Base-by-base conservation (phyloP, 2,113 vertebrate species). In the Scytalopus superciliaris region DNA sequence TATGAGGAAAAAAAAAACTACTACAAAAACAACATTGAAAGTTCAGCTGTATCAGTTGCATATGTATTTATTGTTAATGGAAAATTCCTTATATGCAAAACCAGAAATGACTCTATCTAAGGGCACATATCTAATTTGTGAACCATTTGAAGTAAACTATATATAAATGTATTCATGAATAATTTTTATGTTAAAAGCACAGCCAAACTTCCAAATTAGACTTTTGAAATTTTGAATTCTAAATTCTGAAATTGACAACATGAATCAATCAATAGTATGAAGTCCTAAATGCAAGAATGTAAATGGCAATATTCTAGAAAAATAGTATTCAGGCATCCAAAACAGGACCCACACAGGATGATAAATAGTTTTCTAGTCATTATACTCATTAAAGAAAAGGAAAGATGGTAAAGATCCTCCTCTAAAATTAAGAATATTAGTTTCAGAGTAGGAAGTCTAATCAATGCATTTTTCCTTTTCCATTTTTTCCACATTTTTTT, bases 161-260 rank as follows among this genome's bases (percentile, higher is more conserved):
- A 31, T 15, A 37, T 8, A 33, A 79, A 70, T 0, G 0, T 2
- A 52, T 76, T 14, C 8, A 67, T 18, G 4, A 69, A 44, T 2
- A 6, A 2, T 19, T 49, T 64, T 52, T 56, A 14, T 67, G 22
- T 37, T n/a, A 57, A 67, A 67, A 12, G 4, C 42, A 57, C 39
- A 37, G 15, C 1, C 10, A 63, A 2, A n/a, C 2, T 39, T n/a
- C 23, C 22, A 49, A 47, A 17, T 14, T 7, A 27, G 9, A 17
- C 12, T 57, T 67, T 10, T 24, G 27, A 47, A 84, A 68, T 57
- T 63, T 55, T 28, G 44, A 45, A 77, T 69, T 37, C 6, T 49
- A 64, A 30, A n/a, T 92, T 81, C 16, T 24, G 3, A 68, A 90
- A 63, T 45, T 25, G 35, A 3, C 6, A 63, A 28, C 5, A 24